Conservation (phyloP, 2,113 vertebrate genomes). For the Brienomyrus longianalis region DNA sequence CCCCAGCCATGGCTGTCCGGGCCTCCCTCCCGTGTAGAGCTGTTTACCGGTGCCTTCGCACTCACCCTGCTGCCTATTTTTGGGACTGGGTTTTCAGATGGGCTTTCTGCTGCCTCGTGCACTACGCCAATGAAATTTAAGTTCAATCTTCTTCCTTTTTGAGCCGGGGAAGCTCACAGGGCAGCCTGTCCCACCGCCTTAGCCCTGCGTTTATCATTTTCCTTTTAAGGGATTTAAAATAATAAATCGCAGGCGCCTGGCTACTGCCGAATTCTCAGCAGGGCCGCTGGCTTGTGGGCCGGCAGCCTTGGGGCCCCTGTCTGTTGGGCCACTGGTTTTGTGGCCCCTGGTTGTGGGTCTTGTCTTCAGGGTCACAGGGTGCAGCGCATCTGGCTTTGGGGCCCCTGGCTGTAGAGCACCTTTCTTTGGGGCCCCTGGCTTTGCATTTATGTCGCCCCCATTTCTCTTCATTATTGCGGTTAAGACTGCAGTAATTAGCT, state of each 20-base stretch:
- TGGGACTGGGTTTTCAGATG: conserved; percentile 31
- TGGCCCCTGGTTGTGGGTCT: not conserved
- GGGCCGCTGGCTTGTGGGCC: conserved; percentile 30
- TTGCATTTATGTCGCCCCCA: conserved; percentile 21
- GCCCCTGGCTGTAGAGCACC: conserved; percentile 6
- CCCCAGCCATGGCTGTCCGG: conserved; percentile 43
- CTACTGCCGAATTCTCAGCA: conserved; percentile 33
- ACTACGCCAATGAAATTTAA: conserved; percentile 41
- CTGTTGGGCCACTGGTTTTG: conserved; percentile 23
- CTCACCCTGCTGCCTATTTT: conserved; percentile 35
- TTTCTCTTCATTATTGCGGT: conserved; percentile 19
- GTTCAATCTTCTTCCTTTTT: conserved; percentile 43
- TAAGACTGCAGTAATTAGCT: conserved; percentile 23
- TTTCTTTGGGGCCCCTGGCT: conserved; percentile 24
- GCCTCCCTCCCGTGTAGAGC: conserved; percentile 32
- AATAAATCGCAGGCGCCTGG: conserved; percentile 38
- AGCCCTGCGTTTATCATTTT: conserved; percentile 42
- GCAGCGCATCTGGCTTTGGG: conserved; percentile 31
- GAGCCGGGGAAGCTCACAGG: conserved; percentile 35
- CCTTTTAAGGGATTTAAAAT: conserved; percentile 44
- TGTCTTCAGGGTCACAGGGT: not conserved
- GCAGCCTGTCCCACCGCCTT: conserved; percentile 35
- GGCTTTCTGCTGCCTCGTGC: conserved; percentile 9
- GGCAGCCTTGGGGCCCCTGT: not conserved
- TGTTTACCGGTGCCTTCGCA: conserved; percentile 29